These are phyloP conservation scores for Corythornis cristatus DNA, from an alignment of 2,113 vertebrate species.

Conservation along the genomic window DNA sequence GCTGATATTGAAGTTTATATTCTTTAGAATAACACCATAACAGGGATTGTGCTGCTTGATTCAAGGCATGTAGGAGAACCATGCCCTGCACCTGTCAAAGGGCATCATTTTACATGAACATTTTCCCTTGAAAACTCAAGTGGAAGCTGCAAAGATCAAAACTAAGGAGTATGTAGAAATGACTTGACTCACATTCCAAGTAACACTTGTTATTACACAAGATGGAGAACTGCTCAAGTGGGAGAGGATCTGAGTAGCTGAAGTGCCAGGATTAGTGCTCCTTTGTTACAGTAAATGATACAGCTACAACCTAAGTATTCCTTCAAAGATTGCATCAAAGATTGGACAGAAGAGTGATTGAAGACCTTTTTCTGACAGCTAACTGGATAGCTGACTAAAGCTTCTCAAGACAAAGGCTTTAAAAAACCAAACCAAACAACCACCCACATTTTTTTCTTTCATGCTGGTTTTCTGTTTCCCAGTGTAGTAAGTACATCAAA, in stretches of 20 bases:
- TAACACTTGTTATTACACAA: background rate
- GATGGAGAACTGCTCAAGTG: background rate
- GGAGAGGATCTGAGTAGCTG: background rate
- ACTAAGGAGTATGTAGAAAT: background rate
- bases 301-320: background rate
- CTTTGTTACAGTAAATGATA: background rate
- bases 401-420: background rate
- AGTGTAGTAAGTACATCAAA: background rate
- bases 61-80: background rate
- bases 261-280: background rate
- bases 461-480: background rate
- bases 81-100: background rate
- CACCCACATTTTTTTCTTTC: background rate
- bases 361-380: background rate
- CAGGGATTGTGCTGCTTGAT: background rate
- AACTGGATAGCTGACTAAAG: background rate
- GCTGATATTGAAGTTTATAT: background rate
- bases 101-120: background rate
- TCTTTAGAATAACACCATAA: background rate
- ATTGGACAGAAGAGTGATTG: background rate
- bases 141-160: background rate
- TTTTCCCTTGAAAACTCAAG: background rate
- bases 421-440: background rate
- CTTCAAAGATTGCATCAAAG: background rate
- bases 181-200: background rate